Conservation (phyloP, 2,797 vertebrate species). For the Betta splendens region DNA sequence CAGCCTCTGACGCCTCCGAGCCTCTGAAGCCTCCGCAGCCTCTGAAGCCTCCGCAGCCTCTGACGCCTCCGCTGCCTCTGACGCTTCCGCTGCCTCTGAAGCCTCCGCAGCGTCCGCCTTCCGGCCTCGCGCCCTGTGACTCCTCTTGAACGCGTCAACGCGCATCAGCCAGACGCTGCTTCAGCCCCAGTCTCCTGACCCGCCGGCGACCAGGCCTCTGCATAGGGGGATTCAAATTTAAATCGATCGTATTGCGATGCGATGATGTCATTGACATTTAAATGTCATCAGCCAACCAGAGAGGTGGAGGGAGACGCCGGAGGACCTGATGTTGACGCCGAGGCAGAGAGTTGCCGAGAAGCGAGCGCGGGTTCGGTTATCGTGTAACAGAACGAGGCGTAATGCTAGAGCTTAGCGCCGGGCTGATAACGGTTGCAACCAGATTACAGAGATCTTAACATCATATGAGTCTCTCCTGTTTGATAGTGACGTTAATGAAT, state of each 20-base stretch:
- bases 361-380: background rate
- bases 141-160: conserved; percentile 4
- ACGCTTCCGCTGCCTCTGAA: no score
- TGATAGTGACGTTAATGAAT: conserved; percentile 28
- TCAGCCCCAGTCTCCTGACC: background rate
- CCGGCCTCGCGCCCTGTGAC: conserved; percentile 11
- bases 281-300: background rate
- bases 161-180: background rate
- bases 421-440: background rate
- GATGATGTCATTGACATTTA: conserved; percentile 4
- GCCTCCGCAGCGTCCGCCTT: no score
- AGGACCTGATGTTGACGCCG: background rate
- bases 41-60: no score
- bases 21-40: no score
- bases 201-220: background rate
- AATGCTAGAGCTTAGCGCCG: background rate
- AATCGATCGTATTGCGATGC: conserved; percentile 7
- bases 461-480: background rate
- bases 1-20: no score
- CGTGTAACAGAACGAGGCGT: background rate
- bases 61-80: no score
- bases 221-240: background rate
- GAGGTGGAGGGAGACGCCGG: no score
- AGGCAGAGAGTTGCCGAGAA: background rate
- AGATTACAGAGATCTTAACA: background rate